Conservation (phyloP, 1,140 invertebrate species). For the Anastrepha ludens region DNA sequence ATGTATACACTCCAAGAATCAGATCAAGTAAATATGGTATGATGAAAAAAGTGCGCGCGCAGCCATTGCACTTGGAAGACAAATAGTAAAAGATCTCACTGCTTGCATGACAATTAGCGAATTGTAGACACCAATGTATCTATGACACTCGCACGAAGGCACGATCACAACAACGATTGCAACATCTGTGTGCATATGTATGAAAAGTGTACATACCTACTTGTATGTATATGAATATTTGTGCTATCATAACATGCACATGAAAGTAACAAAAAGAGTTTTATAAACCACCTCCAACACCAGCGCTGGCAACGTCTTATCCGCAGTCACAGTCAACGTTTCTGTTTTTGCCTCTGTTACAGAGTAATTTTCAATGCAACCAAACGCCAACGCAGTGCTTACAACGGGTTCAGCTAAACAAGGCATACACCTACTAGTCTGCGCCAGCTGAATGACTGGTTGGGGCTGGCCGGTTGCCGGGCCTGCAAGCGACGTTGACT, state of each 20-base stretch:
- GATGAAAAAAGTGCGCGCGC: constrained; percentile 37
- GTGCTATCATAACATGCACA: constrained; percentile 28
- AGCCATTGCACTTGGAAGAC: background rate
- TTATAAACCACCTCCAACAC: background rate
- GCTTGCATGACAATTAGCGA: constrained; percentile 18
- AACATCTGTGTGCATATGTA: background rate
- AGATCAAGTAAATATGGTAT: constrained; percentile 6
- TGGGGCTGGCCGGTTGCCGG: background rate
- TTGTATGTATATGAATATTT: background rate
- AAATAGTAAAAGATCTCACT: constrained; percentile 4
- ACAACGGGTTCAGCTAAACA: background rate
- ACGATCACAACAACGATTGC: constrained; percentile 4
- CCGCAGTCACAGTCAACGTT: background rate
- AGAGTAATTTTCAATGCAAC: background rate
- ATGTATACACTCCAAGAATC: background rate
- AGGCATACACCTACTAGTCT: constrained; percentile 28
- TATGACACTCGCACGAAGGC: constrained; percentile 19
- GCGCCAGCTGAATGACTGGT: constrained; percentile 11
- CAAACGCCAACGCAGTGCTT: background rate
- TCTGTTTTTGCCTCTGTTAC: background rate
- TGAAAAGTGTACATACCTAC: no score
- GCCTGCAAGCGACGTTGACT: background rate
- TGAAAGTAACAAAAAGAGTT: constrained; percentile 35
- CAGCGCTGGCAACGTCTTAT: background rate
- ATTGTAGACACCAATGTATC: constrained; percentile 5